These are phyloP conservation scores for Cantharis flavilabris DNA, from an alignment of 2,888 invertebrate species.

Conservation along the genomic window DNA sequence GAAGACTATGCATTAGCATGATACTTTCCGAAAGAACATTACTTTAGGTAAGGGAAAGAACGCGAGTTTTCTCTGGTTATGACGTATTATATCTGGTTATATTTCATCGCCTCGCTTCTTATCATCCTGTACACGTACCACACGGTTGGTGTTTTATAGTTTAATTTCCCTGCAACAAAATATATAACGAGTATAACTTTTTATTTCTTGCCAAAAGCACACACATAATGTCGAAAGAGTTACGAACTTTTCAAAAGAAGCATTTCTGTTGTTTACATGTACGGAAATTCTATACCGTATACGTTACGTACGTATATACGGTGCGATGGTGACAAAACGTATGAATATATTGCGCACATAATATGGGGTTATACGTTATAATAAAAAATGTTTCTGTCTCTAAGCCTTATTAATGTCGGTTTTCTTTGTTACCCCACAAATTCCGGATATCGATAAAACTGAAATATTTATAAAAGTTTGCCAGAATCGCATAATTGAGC, in stretches of 20 bases:
- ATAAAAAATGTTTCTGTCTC: not conserved
- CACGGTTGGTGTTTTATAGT: constrained; percentile 32
- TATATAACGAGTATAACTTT: constrained; percentile 31
- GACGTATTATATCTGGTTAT: constrained; percentile 23
- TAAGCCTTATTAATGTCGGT: not conserved
- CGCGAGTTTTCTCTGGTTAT: constrained; percentile 14
- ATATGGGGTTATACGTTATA: not conserved
- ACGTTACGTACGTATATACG: constrained; percentile 15
- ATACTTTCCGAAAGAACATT: not conserved
- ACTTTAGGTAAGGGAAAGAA: not conserved
- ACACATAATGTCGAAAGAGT: constrained; percentile 20
- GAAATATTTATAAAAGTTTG: not conserved
- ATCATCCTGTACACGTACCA: constrained; percentile 31
- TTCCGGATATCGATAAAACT: not conserved
- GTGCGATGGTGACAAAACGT: not conserved
- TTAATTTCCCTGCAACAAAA: constrained; percentile 36
- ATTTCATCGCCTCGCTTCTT: constrained; percentile 26
- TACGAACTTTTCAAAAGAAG: constrained; percentile 25
- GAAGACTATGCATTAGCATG: not conserved
- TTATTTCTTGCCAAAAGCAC: constrained; percentile 22
- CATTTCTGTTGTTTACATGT: constrained; percentile 19
- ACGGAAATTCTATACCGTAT: not conserved
- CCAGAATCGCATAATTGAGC: not conserved
- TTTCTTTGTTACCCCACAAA: not conserved
- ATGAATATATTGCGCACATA: not conserved